Evolutionary conservation across 2,797 vertebrate genomes (phyloP), one percentile per base, ranked within the genome.

Genomic region (Spinus pinus): DNA sequence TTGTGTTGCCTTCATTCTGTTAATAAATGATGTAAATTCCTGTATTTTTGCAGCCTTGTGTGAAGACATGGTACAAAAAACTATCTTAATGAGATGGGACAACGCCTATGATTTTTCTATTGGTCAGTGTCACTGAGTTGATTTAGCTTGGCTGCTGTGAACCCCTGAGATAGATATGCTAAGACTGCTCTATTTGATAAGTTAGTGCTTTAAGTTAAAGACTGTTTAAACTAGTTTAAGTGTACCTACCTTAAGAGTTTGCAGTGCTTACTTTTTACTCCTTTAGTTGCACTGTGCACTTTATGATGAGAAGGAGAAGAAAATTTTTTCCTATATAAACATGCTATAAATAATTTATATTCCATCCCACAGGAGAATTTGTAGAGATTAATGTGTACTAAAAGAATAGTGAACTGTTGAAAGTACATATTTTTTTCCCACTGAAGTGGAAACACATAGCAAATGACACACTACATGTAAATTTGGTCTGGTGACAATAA

Each of bases 401-500:
- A 81, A 83, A 77, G 77, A 92, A 92, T 23, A 82, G 58, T 17
- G 69, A 89, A 66, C 62, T 79, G 70, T 86, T 88, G 88, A 80
- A 92, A 89, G 66, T 47, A 61, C 39, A 1, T 61, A 6, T 75
- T 88, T 73, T 81, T 87, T 94, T 94, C 66, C 65, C 49, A 64
- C 46, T 46, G 70, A 87, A 95, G 67, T 94, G 89, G 86, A 95
- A 94, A 72, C 58, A 83, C 35, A 51, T 33, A 87, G 67, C 73
- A 87, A 84, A 85, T 92, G 90, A 75, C 64, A 86, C 53, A 70
- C 35, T 83, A 67, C 35, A 56, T n/a, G 72, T 86, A 66, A 88
- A 72, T 95, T 94, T 82, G 35, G 27, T 91, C 82, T 94, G 86
- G 19, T 92, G 78, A 93, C 83, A 95, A 53, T 90, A 95, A 96